These are phyloP conservation scores for Octonoba sinensis DNA, from an alignment of 2,888 invertebrate genomes.

Conservation along the genomic window DNA sequence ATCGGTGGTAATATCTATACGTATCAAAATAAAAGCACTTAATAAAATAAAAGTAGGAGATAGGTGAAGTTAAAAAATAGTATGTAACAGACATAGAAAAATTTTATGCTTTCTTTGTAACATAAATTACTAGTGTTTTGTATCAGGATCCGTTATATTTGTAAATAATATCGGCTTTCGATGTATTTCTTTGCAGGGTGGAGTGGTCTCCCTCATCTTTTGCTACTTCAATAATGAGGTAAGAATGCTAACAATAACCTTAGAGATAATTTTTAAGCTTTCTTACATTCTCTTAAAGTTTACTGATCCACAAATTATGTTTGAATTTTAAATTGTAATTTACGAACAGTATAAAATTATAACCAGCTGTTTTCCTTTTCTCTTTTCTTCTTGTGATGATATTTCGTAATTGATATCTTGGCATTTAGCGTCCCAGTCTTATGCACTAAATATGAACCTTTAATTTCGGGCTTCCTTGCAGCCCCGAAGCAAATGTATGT, in stretches of 20 bases:
- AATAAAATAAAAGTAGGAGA: too few species aligned
- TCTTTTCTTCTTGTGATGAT: too few species aligned
- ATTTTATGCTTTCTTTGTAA: too few species aligned
- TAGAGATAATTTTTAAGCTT: background rate
- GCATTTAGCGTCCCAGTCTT: too few species aligned
- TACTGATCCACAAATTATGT: background rate
- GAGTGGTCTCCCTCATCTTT: conserved; percentile 71
- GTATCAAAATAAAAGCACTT: too few species aligned
- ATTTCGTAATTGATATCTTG: background rate
- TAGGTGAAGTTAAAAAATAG: too few species aligned
- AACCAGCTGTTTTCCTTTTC: background rate
- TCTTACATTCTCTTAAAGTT: background rate
- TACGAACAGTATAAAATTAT: background rate
- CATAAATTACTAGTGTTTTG: too few species aligned
- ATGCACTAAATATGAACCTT: too few species aligned
- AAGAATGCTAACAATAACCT: conserved; percentile 34
- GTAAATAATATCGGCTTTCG: background rate
- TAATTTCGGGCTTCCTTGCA: too few species aligned
- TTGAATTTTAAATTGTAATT: background rate
- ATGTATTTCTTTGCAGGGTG: conserved; percentile 70
- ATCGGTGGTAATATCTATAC: too few species aligned
- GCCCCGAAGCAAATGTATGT: too few species aligned
- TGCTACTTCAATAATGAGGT: conserved; percentile 72
- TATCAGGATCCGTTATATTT: background rate
- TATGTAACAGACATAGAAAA: too few species aligned